Conservation (phyloP, 2,888 invertebrate genomes). For the Antitype chi region DNA sequence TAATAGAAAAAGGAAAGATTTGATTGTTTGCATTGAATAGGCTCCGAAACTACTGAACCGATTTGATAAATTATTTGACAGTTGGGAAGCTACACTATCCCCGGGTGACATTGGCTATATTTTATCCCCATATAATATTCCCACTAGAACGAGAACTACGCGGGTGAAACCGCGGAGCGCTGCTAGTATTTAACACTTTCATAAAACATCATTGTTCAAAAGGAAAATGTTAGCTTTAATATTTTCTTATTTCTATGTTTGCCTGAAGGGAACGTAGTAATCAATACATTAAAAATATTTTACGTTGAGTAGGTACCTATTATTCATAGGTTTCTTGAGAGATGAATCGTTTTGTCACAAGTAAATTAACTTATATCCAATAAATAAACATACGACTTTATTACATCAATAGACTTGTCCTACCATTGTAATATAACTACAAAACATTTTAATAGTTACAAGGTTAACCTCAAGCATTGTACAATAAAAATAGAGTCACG, state of each 20-base stretch:
- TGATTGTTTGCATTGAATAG: no score
- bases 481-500: constrained; percentile 70
- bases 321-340: not conserved
- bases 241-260: not conserved
- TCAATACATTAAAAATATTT: not conserved
- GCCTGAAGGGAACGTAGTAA: not conserved
- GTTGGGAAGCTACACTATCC: no score
- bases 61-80: no score
- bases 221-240: not conserved
- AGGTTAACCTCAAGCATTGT: constrained; percentile 60
- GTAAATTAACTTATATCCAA: not conserved
- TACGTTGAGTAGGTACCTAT: no score
- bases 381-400: not conserved
- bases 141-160: no score
- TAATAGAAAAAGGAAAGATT: no score
- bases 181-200: not conserved
- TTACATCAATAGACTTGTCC: constrained; percentile 13
- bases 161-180: no score
- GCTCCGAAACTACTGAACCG: no score
- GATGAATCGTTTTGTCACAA: not conserved
- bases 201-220: not conserved
- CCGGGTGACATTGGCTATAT: no score
- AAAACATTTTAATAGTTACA: constrained; percentile 63
- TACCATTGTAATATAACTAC: constrained; percentile 39
- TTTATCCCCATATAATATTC: no score